Conservation (phyloP, 92 coral and sea anemone genomes). For the Actinostola sp. region DNA sequence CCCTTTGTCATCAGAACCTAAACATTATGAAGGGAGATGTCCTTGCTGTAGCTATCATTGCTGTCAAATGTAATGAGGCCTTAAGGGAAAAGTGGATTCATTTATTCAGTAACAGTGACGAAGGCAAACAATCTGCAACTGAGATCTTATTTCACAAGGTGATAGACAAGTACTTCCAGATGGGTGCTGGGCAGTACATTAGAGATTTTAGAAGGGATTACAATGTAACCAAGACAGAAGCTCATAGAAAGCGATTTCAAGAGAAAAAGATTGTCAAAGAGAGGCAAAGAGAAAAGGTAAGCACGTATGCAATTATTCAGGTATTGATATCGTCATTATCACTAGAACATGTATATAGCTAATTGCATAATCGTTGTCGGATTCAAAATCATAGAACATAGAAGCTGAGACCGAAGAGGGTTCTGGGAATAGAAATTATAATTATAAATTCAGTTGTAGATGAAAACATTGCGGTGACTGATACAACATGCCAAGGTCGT, state of each 20-base stretch:
- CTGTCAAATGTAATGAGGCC: constrained; percentile 6
- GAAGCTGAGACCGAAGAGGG: no score
- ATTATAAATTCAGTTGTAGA: no score
- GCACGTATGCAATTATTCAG: no score
- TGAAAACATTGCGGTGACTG: no score
- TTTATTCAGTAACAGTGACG: constrained; percentile 9
- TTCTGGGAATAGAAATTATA: no score
- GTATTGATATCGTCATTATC: no score
- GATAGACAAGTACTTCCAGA: constrained; percentile 47
- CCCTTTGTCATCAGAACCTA: constrained; percentile 25
- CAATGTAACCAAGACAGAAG: constrained; percentile 44
- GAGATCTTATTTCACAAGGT: constrained; percentile 6
- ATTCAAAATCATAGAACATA: no score
- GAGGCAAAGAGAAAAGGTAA: constrained; percentile 30
- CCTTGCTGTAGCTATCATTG: constrained; percentile 10
- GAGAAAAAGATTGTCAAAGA: constrained; percentile 28
- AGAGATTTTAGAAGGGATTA: constrained; percentile 51
- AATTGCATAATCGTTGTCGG: no score
- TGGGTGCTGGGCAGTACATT: constrained; percentile 58
- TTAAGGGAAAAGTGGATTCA: constrained; percentile 5
- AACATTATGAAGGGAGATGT: constrained; percentile 30
- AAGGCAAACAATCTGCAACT: constrained; percentile 4
- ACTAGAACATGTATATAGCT: no score
- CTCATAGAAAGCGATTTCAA: constrained; percentile 42
- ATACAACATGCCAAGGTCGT: constrained; percentile 11